Base-by-base conservation (phyloP, 2,888 invertebrate species). In the Metallyticus violacea region DNA sequence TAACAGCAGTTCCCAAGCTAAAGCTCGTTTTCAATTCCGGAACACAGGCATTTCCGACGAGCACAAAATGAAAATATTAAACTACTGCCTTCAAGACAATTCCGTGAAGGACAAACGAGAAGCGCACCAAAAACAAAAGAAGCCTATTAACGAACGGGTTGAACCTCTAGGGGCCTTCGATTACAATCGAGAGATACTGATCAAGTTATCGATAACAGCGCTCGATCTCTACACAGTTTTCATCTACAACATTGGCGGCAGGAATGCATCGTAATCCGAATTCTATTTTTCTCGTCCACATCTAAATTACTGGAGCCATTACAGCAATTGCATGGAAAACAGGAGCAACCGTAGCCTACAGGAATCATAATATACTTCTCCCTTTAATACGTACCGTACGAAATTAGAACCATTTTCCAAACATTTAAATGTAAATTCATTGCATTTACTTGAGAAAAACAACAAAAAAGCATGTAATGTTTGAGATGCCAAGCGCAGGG, bases 391-490 rank as follows among this genome's bases (percentile, higher is more conserved):
- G 15, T 77, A 83, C 79, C 80, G 85, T 80, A 80, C 27, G 80
- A 80, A 85, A 85, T 85, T 62, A 85, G 81, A 85, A 85, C 81
- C 28, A 81, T 85, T 85, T 85, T 30, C 30, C 26, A 85, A 82
- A 86, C 81, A 86, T 86, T 86, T 86, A 86, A 40, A 86, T 86
- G 86, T 86, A 86, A 86, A 86, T 86, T 77, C 81, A 85, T 40
- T 85, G 79, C 79, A 40, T 85, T 79, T 85, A 85, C 62, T 83
- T 77, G 27, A 81, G 76, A 26, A 25, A 27, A n/a, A 81, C 25
- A 81, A 81, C 5, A 76, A 76, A 82, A 81, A 27, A 7, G 29
- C 7, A n/a, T 9, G n/a, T 22, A 6, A 81, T 62, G 26, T 40
- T 15, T n/a, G n/a, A n/a, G n/a, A n/a, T n/a, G n/a, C n/a, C n/a